Conservation (phyloP, 2,797 vertebrate genomes). For the Brachyrhaphis roseni region DNA sequence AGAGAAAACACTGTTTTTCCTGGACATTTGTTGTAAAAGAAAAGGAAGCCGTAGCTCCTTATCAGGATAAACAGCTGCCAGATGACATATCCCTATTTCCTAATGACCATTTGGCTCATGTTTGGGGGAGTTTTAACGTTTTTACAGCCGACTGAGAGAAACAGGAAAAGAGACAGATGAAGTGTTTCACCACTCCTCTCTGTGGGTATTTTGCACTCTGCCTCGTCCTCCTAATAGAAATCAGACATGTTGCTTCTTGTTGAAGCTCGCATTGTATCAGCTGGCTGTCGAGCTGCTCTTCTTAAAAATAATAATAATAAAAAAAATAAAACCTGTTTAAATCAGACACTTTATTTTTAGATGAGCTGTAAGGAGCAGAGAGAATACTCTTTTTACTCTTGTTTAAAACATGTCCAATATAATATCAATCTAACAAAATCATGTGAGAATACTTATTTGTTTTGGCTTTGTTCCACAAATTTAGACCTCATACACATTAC, state of each 20-base stretch:
- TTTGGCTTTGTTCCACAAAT: background rate
- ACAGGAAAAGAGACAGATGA: constrained; percentile 27
- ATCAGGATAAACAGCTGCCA: constrained; percentile 39
- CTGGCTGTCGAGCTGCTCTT: constrained; percentile 35
- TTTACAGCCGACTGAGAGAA: background rate
- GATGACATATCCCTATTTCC: constrained; percentile 27
- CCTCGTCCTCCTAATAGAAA: background rate
- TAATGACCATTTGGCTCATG: background rate
- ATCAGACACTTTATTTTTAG: background rate
- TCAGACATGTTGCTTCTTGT: constrained; percentile 59
- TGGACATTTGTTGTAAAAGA: constrained; percentile 49
- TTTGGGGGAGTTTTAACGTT: background rate
- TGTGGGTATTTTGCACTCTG: constrained; percentile 16
- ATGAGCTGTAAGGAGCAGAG: background rate
- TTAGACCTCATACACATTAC: background rate
- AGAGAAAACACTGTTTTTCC: constrained; percentile 48
- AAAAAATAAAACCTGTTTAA: no score
- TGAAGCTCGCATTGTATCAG: constrained; percentile 7
- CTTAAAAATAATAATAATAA: background rate
- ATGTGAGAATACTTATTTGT: no score
- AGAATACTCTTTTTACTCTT: background rate
- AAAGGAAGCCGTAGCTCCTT: constrained; percentile 44
- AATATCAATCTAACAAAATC: background rate
- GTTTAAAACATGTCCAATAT: background rate
- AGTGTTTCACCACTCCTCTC: constrained; percentile 40